Evolutionary conservation across 2,797 vertebrate species (phyloP), one percentile per base, ranked within the genome.

Genomic region (Darevskia mixta): DNA sequence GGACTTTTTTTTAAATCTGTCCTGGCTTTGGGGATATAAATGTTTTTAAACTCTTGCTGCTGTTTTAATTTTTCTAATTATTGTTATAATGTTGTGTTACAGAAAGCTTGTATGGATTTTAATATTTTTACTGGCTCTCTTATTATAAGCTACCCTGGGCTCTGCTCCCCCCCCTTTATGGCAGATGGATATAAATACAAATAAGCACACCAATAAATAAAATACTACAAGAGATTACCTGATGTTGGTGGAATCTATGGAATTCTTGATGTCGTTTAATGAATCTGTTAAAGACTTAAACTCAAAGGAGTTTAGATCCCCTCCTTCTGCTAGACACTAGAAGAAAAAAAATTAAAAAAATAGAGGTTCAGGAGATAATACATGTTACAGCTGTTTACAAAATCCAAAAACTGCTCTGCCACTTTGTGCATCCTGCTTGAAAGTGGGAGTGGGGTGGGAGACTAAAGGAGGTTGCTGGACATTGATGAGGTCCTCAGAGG

Each of bases 241-340:
- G 97, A 99, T 98, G 96, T 99, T 99, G 92, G 99, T 98, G 89
- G 98, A 96, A 96, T 99, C 98, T 96, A 99, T 98, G 35, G 99
- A 99, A 94, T 97, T 98, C 96, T 99, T 99, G 94, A 99, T 99
- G 96, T 99, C 99, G 92, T 99, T 98, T 91, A 99, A 97, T 75
- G 99, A 99, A 95, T 99, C 99, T 69, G 98, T 99, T 95, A 99
- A 96, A 86, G 99, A 99, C 96, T 99, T 99, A 95, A 99, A 99
- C 96, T 99, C 99, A 97, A 99, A 99, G 43, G 99, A 99, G 96
- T 99, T 99, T 95, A 99, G 96, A 95, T 99, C 99, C 82, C 98
- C 98, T 92, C 98, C 98, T 95, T 99, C 99, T 89, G 99, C 99
- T 95, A 99, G 97, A 97, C 98, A 99, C 99, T 99, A 94, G 45